Conservation (phyloP, 2,888 invertebrate species). For the Pandemis heparana region DNA sequence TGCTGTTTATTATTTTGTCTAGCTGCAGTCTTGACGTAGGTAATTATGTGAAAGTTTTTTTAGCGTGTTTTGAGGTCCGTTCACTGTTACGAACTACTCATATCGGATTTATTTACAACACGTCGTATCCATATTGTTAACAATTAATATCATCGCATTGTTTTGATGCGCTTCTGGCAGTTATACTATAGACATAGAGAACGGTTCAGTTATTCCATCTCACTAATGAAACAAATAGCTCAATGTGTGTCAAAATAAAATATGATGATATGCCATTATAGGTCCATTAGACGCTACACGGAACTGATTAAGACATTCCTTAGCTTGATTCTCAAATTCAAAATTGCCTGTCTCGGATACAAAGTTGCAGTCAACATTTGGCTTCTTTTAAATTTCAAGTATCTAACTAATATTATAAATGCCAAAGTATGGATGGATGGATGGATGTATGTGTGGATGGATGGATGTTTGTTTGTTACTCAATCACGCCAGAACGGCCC, state of each 20-base stretch:
- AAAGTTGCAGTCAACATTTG: background rate
- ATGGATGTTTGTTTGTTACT: no score
- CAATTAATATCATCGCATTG: background rate
- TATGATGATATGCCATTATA: background rate
- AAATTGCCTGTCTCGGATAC: background rate
- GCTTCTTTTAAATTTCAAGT: background rate
- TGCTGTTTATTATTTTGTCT: constrained; percentile 44
- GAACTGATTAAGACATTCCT: background rate
- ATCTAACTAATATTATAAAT: no score
- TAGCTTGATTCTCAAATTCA: background rate
- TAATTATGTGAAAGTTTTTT: constrained; percentile 35
- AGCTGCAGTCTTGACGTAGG: constrained; percentile 4
- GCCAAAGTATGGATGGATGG: no score
- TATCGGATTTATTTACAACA: background rate
- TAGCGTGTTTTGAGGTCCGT: background rate
- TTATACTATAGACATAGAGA: no score
- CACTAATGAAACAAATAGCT: background rate
- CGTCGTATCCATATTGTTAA: background rate
- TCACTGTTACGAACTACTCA: background rate
- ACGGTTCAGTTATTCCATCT: background rate
- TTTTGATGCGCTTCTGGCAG: no score
- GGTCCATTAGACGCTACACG: background rate
- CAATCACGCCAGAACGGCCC: no score
- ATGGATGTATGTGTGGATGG: no score
- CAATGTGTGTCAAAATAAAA: background rate